Conservation (phyloP, 2,888 invertebrate genomes). For the Dryobotodes eremita region DNA sequence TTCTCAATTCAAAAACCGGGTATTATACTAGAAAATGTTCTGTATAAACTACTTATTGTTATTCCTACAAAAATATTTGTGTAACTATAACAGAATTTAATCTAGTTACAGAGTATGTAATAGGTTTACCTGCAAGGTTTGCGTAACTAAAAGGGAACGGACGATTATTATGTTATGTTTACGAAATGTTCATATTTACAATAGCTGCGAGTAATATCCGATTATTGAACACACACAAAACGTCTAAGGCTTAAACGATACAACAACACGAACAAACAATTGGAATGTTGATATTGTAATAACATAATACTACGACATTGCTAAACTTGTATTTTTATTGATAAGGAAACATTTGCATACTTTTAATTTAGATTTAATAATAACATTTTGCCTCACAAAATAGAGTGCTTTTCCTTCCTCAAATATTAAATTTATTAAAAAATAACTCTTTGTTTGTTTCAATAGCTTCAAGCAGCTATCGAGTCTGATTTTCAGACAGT, state of each 20-base stretch:
- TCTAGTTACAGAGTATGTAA: background rate
- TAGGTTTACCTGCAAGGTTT: background rate
- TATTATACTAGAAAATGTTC: background rate
- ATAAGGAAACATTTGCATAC: background rate
- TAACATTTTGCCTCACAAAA: background rate
- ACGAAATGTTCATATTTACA: conserved; percentile 6
- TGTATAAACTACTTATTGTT: background rate
- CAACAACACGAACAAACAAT: conserved; percentile 15
- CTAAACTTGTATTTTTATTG: background rate
- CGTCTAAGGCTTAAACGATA: background rate
- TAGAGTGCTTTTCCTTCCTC: background rate
- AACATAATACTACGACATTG: background rate
- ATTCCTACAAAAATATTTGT: background rate
- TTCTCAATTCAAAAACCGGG: background rate
- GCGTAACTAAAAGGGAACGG: background rate
- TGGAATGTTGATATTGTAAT: background rate
- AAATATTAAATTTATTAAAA: background rate
- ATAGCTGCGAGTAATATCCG: conserved; percentile 22
- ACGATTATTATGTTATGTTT: background rate
- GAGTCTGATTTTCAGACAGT: background rate
- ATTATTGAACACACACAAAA: conserved; percentile 12
- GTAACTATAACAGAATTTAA: background rate
- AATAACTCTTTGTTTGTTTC: background rate
- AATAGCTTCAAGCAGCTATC: background rate
- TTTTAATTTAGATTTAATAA: background rate